Conservation (phyloP, 2,888 invertebrate genomes). For the Blera fallax region DNA sequence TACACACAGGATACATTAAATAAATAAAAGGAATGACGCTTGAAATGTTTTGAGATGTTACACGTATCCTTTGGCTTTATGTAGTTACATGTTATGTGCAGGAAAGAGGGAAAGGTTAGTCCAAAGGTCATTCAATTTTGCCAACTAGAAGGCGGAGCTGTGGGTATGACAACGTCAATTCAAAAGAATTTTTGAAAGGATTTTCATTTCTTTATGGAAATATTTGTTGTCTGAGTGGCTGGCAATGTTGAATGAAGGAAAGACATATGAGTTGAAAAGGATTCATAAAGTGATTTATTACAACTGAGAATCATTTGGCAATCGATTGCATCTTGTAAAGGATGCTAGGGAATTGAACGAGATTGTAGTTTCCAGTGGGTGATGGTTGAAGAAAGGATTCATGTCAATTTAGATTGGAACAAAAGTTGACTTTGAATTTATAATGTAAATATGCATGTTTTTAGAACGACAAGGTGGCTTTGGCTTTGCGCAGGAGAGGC, state of each 20-base stretch:
- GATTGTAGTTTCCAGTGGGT: not conserved
- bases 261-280: conserved; percentile 47
- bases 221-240: conserved; percentile 10
- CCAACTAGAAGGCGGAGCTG: not conserved
- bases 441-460: no score
- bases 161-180: conserved; percentile 20
- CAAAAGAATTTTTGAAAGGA: conserved; percentile 16
- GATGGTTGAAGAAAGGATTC: not conserved
- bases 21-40: conserved; percentile 37
- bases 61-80: conserved; percentile 44
- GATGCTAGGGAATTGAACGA: not conserved
- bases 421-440: not conserved
- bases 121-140: conserved; percentile 56
- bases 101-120: conserved; percentile 16
- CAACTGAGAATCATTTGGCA: conserved; percentile 24
- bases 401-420: not conserved
- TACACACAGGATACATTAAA: conserved; percentile 46
- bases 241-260: conserved; percentile 31
- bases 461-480: no score
- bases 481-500: no score
- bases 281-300: conserved; percentile 60
- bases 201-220: conserved; percentile 19
- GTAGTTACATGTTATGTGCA: conserved; percentile 36
- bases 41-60: conserved; percentile 56
- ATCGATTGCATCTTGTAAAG: conserved; percentile 27